phyloP scores from a whole-genome alignment of 30 jellyfish, hydroid and myxozoan genomes.

The Turritopsis rubra region DNA sequence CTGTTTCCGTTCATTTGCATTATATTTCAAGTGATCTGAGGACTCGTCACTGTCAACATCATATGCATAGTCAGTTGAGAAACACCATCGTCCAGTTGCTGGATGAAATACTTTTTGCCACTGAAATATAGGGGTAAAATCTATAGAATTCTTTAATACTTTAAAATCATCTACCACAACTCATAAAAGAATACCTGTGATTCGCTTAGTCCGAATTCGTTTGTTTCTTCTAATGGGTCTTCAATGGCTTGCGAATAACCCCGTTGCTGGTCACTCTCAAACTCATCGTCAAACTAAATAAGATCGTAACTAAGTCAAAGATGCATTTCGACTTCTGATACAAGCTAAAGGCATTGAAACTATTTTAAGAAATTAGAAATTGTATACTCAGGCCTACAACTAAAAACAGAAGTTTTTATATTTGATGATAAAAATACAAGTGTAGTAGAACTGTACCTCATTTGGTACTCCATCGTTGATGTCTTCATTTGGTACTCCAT shows the following conservation, averaged over 20 bases:
- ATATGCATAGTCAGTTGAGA: background rate
- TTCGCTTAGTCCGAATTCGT: background rate
- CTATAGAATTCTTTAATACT: background rate
- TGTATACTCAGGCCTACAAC: background rate
- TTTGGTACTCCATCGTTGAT: too few relatives aligned
- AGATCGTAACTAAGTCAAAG: too few relatives aligned
- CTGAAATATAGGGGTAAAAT: background rate
- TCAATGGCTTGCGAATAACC: background rate
- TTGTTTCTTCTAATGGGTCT: background rate
- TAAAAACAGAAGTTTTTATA: too few relatives aligned
- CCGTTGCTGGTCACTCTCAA: background rate
- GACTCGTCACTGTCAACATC: background rate
- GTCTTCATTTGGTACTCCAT: background rate
- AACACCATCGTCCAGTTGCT: background rate
- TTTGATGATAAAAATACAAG: too few relatives aligned
- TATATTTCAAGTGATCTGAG: background rate
- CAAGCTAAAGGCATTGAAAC: background rate
- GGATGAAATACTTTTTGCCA: slow-evolving; percentile 9
- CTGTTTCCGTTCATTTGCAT: slow-evolving; percentile 1
- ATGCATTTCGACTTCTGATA: background rate
- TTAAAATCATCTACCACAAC: background rate
- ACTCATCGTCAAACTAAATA: background rate
- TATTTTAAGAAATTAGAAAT: background rate
- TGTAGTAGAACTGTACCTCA: too few relatives aligned
- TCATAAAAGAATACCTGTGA: slow-evolving; percentile 1